Evolutionary conservation across 2,888 invertebrate genomes (phyloP).

Genomic region (Fabriciana adippe): DNA sequence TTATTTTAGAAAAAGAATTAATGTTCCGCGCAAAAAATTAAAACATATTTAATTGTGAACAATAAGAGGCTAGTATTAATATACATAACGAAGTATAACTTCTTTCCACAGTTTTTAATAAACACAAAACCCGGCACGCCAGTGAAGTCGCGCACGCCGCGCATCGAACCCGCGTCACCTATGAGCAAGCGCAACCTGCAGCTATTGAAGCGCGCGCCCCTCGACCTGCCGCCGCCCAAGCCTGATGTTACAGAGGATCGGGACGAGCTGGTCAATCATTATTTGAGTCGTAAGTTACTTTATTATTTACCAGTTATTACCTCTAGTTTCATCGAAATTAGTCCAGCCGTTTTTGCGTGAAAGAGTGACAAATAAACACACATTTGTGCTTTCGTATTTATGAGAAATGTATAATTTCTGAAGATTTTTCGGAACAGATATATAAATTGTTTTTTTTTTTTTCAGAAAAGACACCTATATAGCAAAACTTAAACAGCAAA

Average conservation of each 20-base stretch:
- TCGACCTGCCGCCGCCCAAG: constrained; percentile 54
- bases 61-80: background rate
- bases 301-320: background rate
- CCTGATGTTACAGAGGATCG: constrained; percentile 44
- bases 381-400: too few species aligned
- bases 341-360: too few species aligned
- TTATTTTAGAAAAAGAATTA: too few species aligned
- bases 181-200: constrained; percentile 80
- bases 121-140: constrained; percentile 59
- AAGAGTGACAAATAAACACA: too few species aligned
- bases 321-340: background rate
- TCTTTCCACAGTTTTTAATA: constrained; percentile 56
- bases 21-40: too few species aligned
- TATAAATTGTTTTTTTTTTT: too few species aligned
- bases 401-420: too few species aligned
- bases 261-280: constrained; percentile 70
- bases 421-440: too few species aligned
- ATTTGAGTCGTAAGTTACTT: constrained; percentile 66
- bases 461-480: too few species aligned
- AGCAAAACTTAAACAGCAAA: too few species aligned
- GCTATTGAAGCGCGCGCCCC: constrained; percentile 66
- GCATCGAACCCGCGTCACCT: constrained; percentile 63
- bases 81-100: background rate
- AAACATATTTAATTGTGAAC: too few species aligned
- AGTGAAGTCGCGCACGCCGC: constrained; percentile 51